phyloP scores from a whole-genome alignment of 2,113 vertebrate genomes.

The Gyps fulvus region DNA sequence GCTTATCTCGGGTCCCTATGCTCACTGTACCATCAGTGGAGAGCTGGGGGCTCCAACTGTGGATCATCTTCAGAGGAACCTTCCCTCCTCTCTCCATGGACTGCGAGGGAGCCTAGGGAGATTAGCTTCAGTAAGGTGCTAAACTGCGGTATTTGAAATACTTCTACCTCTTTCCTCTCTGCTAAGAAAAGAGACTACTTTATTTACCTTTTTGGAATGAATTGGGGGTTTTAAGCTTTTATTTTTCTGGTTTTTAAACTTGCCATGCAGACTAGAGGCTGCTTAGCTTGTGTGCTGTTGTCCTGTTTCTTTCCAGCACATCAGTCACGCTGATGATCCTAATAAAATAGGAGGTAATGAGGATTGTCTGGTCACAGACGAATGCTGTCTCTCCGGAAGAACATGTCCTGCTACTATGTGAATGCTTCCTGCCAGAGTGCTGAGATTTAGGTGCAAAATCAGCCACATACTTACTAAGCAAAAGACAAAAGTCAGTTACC shows the following conservation, averaged over 20 bases:
- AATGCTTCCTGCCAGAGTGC: neutral
- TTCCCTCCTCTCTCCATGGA: neutral
- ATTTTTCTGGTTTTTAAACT: neutral
- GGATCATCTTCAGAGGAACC: neutral
- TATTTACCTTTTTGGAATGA: neutral
- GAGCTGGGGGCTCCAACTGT: neutral
- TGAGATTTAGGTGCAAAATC: neutral
- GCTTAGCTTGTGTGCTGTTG: neutral
- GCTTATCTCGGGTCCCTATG: neutral
- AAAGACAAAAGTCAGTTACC: neutral
- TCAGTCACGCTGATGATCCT: neutral
- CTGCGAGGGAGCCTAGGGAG: neutral
- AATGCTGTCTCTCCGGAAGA: neutral
- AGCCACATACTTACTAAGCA: neutral
- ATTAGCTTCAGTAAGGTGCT: neutral
- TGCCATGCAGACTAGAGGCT: neutral
- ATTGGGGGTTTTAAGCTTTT: neutral
- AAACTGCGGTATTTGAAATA: neutral
- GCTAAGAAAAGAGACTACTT: neutral
- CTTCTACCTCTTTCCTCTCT: neutral
- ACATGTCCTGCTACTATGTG: accelerated
- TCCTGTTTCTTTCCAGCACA: neutral
- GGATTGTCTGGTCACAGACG: neutral
- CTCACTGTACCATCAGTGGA: accelerated
- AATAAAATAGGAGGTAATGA: neutral